Evolutionary conservation across 2,888 invertebrate genomes (phyloP).

Genomic region (Myopa tessellatipennis): DNA sequence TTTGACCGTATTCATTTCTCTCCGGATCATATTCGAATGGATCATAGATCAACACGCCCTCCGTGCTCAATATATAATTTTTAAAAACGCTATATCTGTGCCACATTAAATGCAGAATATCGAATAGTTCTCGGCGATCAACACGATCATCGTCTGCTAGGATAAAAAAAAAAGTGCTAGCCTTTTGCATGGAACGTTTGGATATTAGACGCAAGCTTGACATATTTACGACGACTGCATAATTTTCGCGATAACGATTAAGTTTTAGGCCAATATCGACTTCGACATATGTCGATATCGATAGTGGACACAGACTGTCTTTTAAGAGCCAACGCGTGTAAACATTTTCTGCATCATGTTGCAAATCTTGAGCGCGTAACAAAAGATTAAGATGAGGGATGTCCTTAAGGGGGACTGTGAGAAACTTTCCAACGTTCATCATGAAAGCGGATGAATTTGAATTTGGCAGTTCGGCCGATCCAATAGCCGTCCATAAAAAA

Average conservation of each 20-base stretch:
- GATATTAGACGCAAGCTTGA: constrained; percentile 47
- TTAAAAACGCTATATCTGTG: constrained; percentile 51
- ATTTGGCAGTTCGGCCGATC: not conserved
- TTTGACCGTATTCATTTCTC: constrained; percentile 50
- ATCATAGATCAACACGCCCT: constrained; percentile 56
- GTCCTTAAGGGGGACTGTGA: constrained; percentile 42
- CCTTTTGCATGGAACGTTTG: constrained; percentile 46
- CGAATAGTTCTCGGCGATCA: constrained; percentile 47
- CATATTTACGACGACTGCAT: constrained; percentile 54
- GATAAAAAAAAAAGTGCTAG: constrained; percentile 55
- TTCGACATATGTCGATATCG: constrained; percentile 39
- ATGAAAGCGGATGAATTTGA: not conserved
- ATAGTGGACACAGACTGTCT: constrained; percentile 41
- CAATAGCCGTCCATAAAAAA: not conserved
- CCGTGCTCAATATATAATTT: constrained; percentile 53
- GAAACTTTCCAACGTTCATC: not conserved
- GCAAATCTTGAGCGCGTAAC: constrained; percentile 45
- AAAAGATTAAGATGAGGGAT: constrained; percentile 50
- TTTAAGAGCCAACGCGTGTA: constrained; percentile 54
- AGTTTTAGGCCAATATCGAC: not conserved
- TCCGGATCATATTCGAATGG: constrained; percentile 52
- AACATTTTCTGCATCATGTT: constrained; percentile 50
- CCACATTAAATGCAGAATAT: constrained; percentile 55
- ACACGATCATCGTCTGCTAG: constrained; percentile 49
- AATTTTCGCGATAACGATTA: constrained; percentile 50